Evolutionary conservation across 1,140 invertebrate genomes (phyloP), one percentile per base, ranked within the genome.

Genomic region (Aphelinus atriplicis): DNA sequence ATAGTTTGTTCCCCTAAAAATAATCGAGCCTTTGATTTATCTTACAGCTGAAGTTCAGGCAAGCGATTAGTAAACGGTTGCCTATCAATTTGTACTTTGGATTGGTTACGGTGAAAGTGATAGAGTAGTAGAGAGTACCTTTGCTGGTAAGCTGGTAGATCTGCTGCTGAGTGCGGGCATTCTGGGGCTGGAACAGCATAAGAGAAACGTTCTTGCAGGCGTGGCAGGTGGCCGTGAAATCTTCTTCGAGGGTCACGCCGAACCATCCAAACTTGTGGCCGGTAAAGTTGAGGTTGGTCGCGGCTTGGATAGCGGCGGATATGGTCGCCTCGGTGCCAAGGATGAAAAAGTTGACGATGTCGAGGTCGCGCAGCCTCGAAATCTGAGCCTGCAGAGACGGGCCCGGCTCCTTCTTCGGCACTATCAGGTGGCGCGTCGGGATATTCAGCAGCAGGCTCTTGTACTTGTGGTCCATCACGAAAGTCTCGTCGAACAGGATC

Each of bases 381-480:
- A 96, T 87, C 82, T 96, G 94, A 2, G 84, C 88, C 80, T 84
- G 90, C 65, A 91, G 91, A 76, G 86, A 88, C 57, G 86, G 84
- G 78, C 77, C 80, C 61, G 86, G 84, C 83, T 83, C 89, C 87
- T 86, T 88, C 0, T 93, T 90, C 26, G 90, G 89, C 1, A 93
- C 91, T 45, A 96, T 96, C 1, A 96, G 92, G 82, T 97, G 95
- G 2, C 95, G 89, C 0, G 95, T 95, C 26, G 95, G 94, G 47
- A 97, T 92, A 85, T 97, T 97, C 82, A 95, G 90, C 9, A 97
- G 85, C 1, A 97, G 85, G 5, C 95, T 95, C 85, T 96, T 96
- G 87, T 96, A 97, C 85, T 97, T 96, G 87, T 97, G 94, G 79
- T 96, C 94, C 94, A 97, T 96, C 1, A 95, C 92, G 81, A 97